Percentiles rank a stretch among this genome's conserved stretches.
phyloP scores from a whole-genome alignment of 2,888 invertebrate genomes.

The Cyrtodaria siliqua region DNA sequence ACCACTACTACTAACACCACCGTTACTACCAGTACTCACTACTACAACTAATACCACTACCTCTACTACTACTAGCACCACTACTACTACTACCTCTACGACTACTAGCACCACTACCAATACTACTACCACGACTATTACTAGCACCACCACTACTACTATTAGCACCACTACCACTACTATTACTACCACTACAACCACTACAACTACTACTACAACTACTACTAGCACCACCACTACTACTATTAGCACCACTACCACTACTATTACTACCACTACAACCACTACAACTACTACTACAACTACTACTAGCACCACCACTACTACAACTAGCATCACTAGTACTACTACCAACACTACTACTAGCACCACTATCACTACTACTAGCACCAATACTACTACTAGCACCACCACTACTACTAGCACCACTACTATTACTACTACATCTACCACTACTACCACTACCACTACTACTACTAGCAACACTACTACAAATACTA shows the following conservation, averaged over 20 bases:
- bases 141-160: background rate
- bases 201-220: background rate
- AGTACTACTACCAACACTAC: constrained; percentile 47
- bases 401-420: constrained; percentile 16
- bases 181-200: too few relatives aligned
- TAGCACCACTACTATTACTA: constrained; percentile 7
- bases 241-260: constrained; percentile 12
- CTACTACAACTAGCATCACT: constrained; percentile 11
- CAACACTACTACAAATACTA: too few relatives aligned
- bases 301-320: too few relatives aligned
- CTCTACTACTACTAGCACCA: background rate
- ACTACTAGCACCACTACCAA: constrained; percentile 1
- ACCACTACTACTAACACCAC: constrained; percentile 7
- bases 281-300: constrained; percentile 21
- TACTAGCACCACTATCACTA: constrained; percentile 33
- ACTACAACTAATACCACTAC: constrained; percentile 3
- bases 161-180: constrained; percentile 11
- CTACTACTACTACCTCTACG: too few relatives aligned
- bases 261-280: constrained; percentile 46
- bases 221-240: background rate
- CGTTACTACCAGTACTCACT: too few relatives aligned
- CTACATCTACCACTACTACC: background rate
- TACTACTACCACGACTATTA: background rate
- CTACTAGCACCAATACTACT: constrained; percentile 7
- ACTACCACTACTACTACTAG: too few relatives aligned